Percentiles rank a stretch among this genome's conserved stretches.
phyloP scores from a whole-genome alignment of 2,113 vertebrate species.

The Oreotrochilus melanogaster region DNA sequence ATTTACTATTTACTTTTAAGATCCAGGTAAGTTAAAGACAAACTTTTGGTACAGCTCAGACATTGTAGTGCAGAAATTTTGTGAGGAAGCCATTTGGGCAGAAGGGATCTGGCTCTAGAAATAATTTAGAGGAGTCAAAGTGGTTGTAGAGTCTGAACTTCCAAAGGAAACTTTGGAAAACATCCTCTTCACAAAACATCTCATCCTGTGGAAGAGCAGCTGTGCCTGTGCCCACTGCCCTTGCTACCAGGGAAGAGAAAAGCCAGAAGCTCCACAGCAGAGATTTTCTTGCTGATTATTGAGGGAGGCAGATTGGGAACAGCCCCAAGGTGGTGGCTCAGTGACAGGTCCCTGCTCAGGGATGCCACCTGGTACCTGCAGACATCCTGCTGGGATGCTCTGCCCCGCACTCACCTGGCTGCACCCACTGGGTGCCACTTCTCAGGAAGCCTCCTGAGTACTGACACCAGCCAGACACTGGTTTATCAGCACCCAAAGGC shows the following conservation, averaged over 20 bases:
- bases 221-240: accelerated
- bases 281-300: not conserved
- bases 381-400: not conserved
- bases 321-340: not conserved
- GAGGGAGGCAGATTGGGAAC: not conserved
- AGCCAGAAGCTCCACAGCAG: not conserved
- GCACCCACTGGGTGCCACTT: accelerated
- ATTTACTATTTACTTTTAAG: not conserved
- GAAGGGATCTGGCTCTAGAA: not conserved
- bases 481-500: slow-evolving; percentile 32
- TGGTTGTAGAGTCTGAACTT: not conserved
- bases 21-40: not conserved
- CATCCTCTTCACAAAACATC: not conserved
- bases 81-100: not conserved
- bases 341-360: accelerated
- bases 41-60: not conserved
- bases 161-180: not conserved
- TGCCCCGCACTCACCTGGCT: accelerated
- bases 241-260: not conserved
- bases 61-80: not conserved
- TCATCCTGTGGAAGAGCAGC: not conserved
- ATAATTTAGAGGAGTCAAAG: not conserved
- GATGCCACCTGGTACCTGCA: accelerated
- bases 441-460: not conserved
- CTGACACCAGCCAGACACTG: not conserved